Percentiles rank a stretch among this genome's conserved stretches.
Evolutionary conservation across 2,113 vertebrate species (phyloP).

Genomic region (Aphelocoma coerulescens): DNA sequence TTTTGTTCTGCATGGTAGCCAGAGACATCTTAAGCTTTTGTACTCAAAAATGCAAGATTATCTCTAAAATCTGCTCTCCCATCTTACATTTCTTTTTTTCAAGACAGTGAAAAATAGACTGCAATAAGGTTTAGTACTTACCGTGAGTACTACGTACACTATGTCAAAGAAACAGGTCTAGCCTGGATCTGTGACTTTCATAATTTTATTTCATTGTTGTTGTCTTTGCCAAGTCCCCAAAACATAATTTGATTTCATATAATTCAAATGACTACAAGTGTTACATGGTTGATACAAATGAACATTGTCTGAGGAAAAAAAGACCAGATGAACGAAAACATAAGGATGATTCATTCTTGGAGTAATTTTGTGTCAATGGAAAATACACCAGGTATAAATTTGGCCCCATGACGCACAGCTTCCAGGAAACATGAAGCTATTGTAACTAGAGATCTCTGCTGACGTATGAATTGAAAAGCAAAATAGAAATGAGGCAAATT

Average conservation of each 20-base stretch:
- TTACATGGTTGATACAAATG: not conserved
- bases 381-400: conserved; percentile 38
- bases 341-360: conserved; percentile 30
- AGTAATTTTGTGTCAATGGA: conserved; percentile 44
- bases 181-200: not conserved
- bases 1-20: not conserved
- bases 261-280: not conserved
- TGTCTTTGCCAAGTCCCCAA: not conserved
- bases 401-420: conserved; percentile 20
- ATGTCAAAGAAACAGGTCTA: not conserved
- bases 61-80: not conserved
- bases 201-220: not conserved
- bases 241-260: conserved; percentile 10
- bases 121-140: not conserved
- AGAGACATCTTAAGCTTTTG: not conserved
- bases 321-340: conserved; percentile 28
- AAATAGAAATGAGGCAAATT: conserved; percentile 43
- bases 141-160: accelerated
- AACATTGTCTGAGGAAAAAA: not conserved
- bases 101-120: not conserved
- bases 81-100: not conserved
- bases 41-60: not conserved
- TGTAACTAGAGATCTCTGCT: conserved; percentile 57
- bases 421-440: conserved; percentile 59
- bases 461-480: conserved; percentile 51